Base-by-base conservation (phyloP, 2,888 invertebrate genomes). In the Phalangium opilio region DNA sequence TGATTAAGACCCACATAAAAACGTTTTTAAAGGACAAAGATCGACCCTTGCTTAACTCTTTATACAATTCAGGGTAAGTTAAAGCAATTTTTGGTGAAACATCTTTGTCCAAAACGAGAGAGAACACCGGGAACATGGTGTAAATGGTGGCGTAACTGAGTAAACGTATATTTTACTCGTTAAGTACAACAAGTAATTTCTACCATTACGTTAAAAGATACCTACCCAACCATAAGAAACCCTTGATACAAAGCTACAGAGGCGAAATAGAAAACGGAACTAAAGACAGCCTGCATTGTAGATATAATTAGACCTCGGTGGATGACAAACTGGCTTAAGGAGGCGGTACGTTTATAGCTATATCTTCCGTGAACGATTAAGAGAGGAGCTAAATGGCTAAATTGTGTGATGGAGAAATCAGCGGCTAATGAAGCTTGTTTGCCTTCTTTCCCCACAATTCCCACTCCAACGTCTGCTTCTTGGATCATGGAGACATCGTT, bases 71-170 rank as follows among this genome's bases (percentile, higher is more conserved):
- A 0, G 98, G 98, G 68, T 93, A 89, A 15, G 83, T 83, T 34
- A 98, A 75, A 2, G 91, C 93, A 44, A 87, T 87, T 57, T 81
- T 77, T 44, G 91, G 83, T 35, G 87, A 83, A 41, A 98, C 87
- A 67, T 99, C 98, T 68, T 89, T 89, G 70, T 99, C 98, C 50
- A 99, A 73, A 12, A 99, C 91, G 64, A 93, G 70, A 10, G 89
- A 90, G 69, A 96, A 93, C 17, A 99, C 98, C 0, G 98, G 98
- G 59, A 95, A 83, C 87, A 93, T 93, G 3, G 98, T 99, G 70
- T 91, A 99, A 39, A 98, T 72, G 1, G 98, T 98, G 18, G 93
- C 93, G 65, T 96, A 98, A 11, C 77, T 77, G 61, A 8, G 64
- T n/a, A n/a, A n/a, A n/a, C n/a, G n/a, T n/a, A n/a, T n/a, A n/a